phyloP scores from a whole-genome alignment of 2,113 vertebrate genomes.

The Peromyscus maniculatus region DNA sequence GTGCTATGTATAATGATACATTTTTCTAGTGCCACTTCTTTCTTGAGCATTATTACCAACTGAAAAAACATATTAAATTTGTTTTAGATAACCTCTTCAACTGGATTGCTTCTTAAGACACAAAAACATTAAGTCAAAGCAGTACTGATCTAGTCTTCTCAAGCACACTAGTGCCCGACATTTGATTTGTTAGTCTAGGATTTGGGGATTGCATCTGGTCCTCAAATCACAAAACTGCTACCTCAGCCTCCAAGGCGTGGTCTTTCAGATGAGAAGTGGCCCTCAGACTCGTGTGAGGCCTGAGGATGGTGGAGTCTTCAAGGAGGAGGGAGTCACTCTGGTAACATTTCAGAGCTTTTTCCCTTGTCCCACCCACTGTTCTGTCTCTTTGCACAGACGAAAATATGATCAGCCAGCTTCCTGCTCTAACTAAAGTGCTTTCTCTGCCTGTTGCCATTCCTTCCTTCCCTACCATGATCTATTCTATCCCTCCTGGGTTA shows the following conservation, averaged over 20 bases:
- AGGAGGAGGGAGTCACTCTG: neutral
- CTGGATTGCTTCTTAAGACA: neutral
- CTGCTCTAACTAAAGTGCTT: neutral
- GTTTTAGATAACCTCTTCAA: neutral
- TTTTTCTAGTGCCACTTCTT: neutral
- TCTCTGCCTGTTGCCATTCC: neutral
- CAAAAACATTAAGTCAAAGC: neutral
- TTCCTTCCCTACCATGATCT: neutral
- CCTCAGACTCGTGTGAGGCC: no score
- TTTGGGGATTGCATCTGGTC: neutral
- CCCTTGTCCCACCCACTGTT: neutral
- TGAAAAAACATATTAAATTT: neutral
- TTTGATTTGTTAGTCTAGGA: neutral
- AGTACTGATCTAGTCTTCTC: neutral
- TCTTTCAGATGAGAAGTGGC: neutral
- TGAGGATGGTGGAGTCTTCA: neutral
- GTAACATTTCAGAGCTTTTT: neutral
- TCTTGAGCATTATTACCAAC: neutral
- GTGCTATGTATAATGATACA: neutral
- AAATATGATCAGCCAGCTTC: neutral
- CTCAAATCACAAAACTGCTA: neutral
- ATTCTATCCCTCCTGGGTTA: neutral
- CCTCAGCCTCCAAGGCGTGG: neutral
- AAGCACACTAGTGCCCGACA: neutral
- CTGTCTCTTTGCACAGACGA: neutral